Base-by-base conservation (phyloP, 37 sponge, comb jelly and placozoan species). In the Spongilla lacustris region DNA sequence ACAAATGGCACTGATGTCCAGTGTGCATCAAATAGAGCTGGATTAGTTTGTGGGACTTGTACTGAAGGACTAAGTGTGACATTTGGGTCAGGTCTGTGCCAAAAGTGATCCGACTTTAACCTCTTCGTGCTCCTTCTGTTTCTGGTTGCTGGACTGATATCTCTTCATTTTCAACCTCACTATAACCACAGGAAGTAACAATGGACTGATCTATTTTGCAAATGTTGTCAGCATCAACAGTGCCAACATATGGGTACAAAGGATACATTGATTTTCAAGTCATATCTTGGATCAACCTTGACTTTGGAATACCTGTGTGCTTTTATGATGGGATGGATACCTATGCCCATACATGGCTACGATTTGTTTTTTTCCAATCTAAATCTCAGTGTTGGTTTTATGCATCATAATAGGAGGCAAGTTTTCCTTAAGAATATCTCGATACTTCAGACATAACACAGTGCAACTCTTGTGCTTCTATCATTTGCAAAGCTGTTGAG, bases 201-300 rank as follows among this genome's bases (percentile, higher is more conserved):
- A 69, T 73, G 84, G 74, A 9, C 32, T 83, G 19, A 73, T 83
- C 12, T 73, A 73, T 19, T 83, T 73, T 73, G 84, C 84, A 9
- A 83, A 83, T 74, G 26, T 83, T 1, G 58, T 83, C 35, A 29
- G 27, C 34, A 49, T 83, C 23, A 83, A 46, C 50, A 28, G 72
- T 31, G 35, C 72, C 71, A 73, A 14, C 34, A 36, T 75, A n/a
- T 22, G 33, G 30, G 14, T 50, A 28, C 28, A 32, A 50, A 14
- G 27, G 14, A 3, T 25, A 10, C 22, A 25, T 13, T 24, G 24
- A 66, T 5, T 28, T 80, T 21, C 66, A 70, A 27, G 72, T 79
- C 19, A 70, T 86, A 28, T 72, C 87, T 0, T 86, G 87, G 87
- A 37, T 71, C 13, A 86, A 86, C 34, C 73, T 86, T 22, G 87